Conservation (phyloP, 2,888 invertebrate species). For the Cephus nigrinus region DNA sequence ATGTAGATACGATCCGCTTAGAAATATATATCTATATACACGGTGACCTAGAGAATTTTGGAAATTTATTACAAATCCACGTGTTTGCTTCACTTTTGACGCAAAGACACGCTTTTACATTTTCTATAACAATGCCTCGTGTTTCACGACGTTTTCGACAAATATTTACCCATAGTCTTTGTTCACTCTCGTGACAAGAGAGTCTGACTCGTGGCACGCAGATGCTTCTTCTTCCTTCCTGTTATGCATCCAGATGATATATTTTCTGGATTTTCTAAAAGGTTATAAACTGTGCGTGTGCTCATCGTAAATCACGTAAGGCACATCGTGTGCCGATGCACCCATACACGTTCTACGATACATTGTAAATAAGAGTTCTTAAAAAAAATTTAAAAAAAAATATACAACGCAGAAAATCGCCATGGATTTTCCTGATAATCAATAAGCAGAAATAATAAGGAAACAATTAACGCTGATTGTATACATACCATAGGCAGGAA, state of each 20-base stretch:
- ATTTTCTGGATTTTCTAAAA: not conserved
- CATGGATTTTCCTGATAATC: not conserved
- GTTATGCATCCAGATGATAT: not conserved
- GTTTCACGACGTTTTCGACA: not conserved
- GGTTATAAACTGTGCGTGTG: not conserved
- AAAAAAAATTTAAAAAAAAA: not conserved
- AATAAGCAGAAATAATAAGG: constrained; percentile 32
- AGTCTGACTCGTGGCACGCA: not conserved
- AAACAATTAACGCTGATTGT: constrained; percentile 32
- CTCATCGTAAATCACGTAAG: not conserved
- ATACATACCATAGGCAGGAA: constrained; percentile 25
- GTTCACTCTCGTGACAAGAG: not conserved
- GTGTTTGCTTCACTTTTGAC: constrained; percentile 24
- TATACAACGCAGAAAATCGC: not conserved
- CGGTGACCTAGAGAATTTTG: not conserved
- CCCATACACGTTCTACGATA: not conserved
- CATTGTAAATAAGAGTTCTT: not conserved
- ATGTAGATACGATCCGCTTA: not conserved
- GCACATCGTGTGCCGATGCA: not conserved
- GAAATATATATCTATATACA: not conserved
- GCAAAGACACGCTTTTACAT: not conserved
- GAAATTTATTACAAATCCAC: constrained; percentile 27
- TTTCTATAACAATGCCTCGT: not conserved
- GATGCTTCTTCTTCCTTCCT: not conserved
- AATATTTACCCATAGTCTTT: not conserved